phyloP scores from a whole-genome alignment of 2,113 vertebrate genomes.

The Panthera uncia region DNA sequence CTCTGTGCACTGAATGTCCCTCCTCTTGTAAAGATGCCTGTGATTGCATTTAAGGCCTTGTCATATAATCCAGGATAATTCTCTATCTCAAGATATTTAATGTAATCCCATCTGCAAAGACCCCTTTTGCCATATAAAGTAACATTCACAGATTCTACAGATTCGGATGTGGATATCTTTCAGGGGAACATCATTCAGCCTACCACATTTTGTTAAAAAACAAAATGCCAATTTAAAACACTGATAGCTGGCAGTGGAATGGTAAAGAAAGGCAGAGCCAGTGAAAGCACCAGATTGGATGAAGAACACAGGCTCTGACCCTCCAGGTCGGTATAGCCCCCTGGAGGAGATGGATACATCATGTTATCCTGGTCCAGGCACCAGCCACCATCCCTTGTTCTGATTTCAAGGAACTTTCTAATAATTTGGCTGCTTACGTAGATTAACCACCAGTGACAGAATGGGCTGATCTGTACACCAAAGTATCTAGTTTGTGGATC shows the following conservation, averaged over 20 bases:
- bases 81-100: not conserved
- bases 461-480: not conserved
- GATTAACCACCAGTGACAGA: not conserved
- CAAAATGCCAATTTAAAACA: not conserved
- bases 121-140: not conserved
- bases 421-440: not conserved
- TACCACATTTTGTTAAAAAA: not conserved
- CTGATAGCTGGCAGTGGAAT: not conserved
- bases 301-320: not conserved
- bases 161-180: not conserved
- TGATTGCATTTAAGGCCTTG: not conserved
- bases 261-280: not conserved
- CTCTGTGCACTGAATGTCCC: not conserved
- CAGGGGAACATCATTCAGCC: not conserved
- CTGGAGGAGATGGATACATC: not conserved
- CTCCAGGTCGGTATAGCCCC: not conserved
- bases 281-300: not conserved
- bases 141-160: not conserved
- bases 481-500: not conserved
- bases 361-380: not conserved
- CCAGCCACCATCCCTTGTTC: not conserved
- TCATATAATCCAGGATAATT: not conserved
- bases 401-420: not conserved
- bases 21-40: not conserved
- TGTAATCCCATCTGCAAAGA: not conserved